Conservation (phyloP, 2,113 vertebrate species). For the Anarrhichthys ocellatus region DNA sequence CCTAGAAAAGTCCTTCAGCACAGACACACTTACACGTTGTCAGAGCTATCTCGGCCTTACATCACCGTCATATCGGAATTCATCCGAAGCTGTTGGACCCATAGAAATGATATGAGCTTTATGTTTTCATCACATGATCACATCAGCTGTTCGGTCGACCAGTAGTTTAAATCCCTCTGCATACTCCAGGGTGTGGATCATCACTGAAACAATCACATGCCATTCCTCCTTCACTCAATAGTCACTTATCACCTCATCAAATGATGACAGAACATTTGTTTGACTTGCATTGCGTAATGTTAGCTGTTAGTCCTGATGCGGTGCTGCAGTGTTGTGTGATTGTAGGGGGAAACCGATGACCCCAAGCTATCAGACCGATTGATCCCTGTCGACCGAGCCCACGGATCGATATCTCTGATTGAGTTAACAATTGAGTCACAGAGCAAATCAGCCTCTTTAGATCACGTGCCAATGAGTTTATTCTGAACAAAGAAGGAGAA, state of each 20-base stretch:
- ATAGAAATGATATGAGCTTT: background rate
- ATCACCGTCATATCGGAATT: conserved; percentile 13
- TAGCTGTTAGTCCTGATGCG: background rate
- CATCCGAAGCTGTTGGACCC: background rate
- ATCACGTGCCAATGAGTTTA: background rate
- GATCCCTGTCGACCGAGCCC: conserved; percentile 16
- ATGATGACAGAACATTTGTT: background rate
- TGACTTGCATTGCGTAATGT: background rate
- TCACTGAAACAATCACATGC: background rate
- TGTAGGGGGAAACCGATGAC: background rate
- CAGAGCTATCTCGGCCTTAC: conserved; percentile 11
- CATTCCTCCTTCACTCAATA: background rate
- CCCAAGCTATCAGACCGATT: conserved; percentile 9
- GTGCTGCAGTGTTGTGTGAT: background rate
- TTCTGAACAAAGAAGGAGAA: background rate
- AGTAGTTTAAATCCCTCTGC: background rate
- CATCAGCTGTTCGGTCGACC: background rate
- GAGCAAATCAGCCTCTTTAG: background rate
- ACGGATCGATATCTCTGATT: conserved; percentile 26
- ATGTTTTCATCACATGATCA: background rate
- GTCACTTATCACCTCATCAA: background rate
- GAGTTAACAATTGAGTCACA: background rate
- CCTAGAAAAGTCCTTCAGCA: conserved; percentile 6
- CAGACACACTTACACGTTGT: conserved; percentile 35
- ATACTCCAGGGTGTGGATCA: background rate